A percentile compares a stretch with the other conserved stretches of the same genome.
phyloP scores from a whole-genome alignment of 2,113 vertebrate genomes.

The Pseudonaja textilis region DNA sequence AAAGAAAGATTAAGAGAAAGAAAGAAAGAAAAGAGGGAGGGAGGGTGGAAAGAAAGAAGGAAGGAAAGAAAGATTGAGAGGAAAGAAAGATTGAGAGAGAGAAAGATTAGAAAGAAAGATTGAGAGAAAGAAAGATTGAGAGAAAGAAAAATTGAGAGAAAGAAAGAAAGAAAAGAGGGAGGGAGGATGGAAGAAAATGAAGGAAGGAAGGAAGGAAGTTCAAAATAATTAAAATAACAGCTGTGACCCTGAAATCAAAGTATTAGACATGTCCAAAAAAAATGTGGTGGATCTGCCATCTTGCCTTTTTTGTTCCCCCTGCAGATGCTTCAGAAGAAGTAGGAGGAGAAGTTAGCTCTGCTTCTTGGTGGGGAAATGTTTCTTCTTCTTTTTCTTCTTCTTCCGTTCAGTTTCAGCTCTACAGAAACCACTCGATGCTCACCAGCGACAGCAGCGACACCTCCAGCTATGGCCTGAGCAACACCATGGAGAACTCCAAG shows the following conservation, averaged over 20 bases:
- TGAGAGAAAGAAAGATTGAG: neutral
- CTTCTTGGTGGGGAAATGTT: neutral
- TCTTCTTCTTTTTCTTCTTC: neutral
- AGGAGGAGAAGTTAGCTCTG: neutral
- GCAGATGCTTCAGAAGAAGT: neutral
- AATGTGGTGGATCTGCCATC: neutral
- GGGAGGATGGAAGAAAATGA: neutral
- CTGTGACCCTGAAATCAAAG: neutral
- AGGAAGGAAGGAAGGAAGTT: neutral
- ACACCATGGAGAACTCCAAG: neutral
- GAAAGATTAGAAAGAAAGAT: neutral
- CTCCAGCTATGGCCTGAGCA: neutral
- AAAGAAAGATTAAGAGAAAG: neutral
- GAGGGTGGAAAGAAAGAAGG: too few species aligned
- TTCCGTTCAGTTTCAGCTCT: slow-evolving; percentile 5
- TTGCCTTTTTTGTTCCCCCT: neutral
- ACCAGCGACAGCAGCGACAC: neutral
- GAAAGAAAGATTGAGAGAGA: neutral
- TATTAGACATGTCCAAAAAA: neutral
- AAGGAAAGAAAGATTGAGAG: neutral
- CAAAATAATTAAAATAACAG: neutral
- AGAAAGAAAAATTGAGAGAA: too few species aligned
- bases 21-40: too few species aligned
- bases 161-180: too few species aligned
- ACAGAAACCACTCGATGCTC: neutral